Evolutionary conservation across 2,113 vertebrate species (phyloP).

Genomic region (Calidris pygmaea): DNA sequence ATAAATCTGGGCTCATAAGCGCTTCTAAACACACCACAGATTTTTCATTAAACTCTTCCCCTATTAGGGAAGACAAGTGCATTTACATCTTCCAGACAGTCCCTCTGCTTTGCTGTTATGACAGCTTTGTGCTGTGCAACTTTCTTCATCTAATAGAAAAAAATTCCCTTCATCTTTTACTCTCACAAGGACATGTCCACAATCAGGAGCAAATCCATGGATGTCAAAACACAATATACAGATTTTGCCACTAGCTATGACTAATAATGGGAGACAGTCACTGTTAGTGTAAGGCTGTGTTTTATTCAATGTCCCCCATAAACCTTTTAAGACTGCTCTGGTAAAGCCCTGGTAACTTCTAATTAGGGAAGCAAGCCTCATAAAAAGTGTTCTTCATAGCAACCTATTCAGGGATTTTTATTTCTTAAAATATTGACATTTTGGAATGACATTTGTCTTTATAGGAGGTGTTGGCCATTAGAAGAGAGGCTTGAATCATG

Average conservation of each 20-base stretch:
- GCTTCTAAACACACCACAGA: background rate
- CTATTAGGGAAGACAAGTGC: background rate
- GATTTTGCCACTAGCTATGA: background rate
- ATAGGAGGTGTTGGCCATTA: background rate
- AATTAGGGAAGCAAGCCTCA: background rate
- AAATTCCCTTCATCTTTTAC: background rate
- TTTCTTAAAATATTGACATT: slow-evolving; percentile 10
- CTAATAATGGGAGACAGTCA: background rate
- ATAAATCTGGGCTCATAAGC: background rate
- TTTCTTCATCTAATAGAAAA: background rate
- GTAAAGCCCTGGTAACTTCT: slow-evolving; percentile 5
- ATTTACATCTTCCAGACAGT: background rate
- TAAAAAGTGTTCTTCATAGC: background rate
- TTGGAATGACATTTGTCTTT: background rate
- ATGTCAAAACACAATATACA: background rate
- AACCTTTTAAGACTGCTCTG: background rate
- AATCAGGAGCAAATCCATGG: background rate
- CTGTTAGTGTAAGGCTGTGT: background rate
- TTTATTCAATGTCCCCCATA: background rate
- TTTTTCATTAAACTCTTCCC: background rate
- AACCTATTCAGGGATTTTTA: background rate
- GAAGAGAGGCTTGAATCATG: background rate
- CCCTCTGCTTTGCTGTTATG: background rate
- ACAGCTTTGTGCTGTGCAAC: background rate
- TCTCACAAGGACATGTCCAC: background rate